A percentile compares a stretch with the other conserved stretches of the same genome.
phyloP scores from a whole-genome alignment of 2,888 invertebrate genomes.

The Tridacna gigas region DNA sequence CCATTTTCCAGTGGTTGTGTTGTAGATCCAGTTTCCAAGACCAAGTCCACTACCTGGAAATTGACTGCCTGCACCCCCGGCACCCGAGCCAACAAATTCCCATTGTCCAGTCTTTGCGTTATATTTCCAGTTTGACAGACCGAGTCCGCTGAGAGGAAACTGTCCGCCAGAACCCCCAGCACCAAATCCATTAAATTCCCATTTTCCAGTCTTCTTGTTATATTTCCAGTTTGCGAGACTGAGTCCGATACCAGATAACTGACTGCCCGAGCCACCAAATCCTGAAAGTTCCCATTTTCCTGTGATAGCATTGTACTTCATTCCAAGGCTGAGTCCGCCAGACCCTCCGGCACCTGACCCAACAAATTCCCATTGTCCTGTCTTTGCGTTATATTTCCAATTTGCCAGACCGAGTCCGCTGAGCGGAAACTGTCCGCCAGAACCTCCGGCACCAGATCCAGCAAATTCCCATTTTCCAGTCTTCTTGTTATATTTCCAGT shows the following conservation, averaged over 20 bases:
- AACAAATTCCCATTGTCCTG: constrained; percentile 22
- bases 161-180: neutral
- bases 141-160: neutral
- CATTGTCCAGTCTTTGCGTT: neutral
- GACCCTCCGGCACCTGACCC: no score
- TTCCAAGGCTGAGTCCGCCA: no score
- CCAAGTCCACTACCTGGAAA: neutral
- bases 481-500: neutral
- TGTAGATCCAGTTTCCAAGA: neutral
- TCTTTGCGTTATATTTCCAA: constrained; percentile 3
- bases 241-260: neutral
- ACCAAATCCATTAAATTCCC: no score
- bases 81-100: neutral
- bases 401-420: constrained; percentile 16
- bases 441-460: constrained; percentile 2
- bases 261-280: neutral
- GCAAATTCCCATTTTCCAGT: constrained; percentile 11
- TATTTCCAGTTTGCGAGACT: no score
- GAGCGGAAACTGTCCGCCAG: neutral
- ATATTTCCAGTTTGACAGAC: neutral
- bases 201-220: no score
- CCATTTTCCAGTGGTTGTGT: neutral
- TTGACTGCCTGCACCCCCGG: neutral
- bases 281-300: neutral
- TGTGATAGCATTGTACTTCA: neutral